Base-by-base conservation (phyloP, 2,113 vertebrate genomes). In the Syngnathus scovelli region DNA sequence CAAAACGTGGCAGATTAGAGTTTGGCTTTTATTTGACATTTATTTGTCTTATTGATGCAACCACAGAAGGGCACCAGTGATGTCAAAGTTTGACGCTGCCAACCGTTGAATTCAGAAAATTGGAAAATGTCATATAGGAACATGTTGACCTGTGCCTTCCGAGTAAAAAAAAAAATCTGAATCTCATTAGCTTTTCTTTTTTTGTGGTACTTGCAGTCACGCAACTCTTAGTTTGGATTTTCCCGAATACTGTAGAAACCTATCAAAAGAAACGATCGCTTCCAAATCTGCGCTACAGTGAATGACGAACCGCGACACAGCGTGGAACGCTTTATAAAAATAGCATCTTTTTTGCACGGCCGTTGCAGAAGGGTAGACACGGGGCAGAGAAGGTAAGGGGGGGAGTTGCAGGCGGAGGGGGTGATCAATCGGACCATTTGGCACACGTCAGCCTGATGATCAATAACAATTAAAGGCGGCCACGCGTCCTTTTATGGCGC, bases 401-500 rank as follows among this genome's bases (percentile, higher is more conserved):
- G 7, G 18, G 19, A 43, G 60, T 8, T n/a, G 18, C 11, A 15
- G 60, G 64, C 9, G 46, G 64, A 13, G 36, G 52, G 60, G 66
- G 73, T 71, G 74, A 86, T 81, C 80, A 79, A 71, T 76, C 36
- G 75, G 71, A 69, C 73, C 70, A 77, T 77, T 86, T 86, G 86
- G 82, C 83, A 76, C 84, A 66, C 64, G 77, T 66, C 64, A 13
- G 80, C 70, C 67, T 21, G 65, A 74, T 83, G 60, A 84, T 81
- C 79, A 76, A 76, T 81, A 81, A 79, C 77, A 71, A 85, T 87
- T 83, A 77, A 80, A 80, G 80, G 18, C 64, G 69, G 64, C n/a
- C 74, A 33, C 61, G 73, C 67, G 65, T 37, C 60, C 69, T 23
- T 27, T 78, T 74, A 65, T 54, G 19, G 49, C 46, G 74, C 70